These are phyloP conservation scores for Bombus breviceps DNA, from an alignment of 1,140 invertebrate genomes.

Conservation along the genomic window DNA sequence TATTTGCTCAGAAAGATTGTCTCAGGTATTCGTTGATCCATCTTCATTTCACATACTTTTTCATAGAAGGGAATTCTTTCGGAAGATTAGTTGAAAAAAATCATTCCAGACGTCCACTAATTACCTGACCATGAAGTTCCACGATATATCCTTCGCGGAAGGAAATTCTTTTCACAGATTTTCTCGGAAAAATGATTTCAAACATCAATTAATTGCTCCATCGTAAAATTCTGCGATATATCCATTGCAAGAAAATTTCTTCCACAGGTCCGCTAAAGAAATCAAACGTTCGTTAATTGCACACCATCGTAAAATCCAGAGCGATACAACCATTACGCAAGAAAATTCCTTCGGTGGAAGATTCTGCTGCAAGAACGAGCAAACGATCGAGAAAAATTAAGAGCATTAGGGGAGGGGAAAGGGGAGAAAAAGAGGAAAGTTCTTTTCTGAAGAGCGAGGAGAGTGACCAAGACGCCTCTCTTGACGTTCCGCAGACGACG, in stretches of 20 bases:
- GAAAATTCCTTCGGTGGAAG: not conserved
- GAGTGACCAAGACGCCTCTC: not conserved
- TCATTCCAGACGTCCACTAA: too few relatives aligned
- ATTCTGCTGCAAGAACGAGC: not conserved
- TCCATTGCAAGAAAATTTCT: not conserved
- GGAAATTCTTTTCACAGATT: not conserved
- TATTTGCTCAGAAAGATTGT: too few relatives aligned
- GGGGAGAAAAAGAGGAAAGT: not conserved
- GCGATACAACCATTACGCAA: not conserved
- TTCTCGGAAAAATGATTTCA: not conserved
- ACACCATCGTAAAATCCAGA: not conserved
- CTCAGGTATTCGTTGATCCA: too few relatives aligned
- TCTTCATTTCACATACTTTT: too few relatives aligned
- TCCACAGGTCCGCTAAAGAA: not conserved
- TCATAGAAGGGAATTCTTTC: too few relatives aligned
- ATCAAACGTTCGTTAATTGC: not conserved
- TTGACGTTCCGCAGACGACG: conserved; percentile 18
- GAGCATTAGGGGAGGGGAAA: fast-evolving
- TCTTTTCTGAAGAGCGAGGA: not conserved
- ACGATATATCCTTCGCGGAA: not conserved
- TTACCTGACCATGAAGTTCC: not conserved
- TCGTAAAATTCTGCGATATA: not conserved
- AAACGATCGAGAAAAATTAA: not conserved
- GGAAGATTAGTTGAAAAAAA: too few relatives aligned
- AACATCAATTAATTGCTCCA: not conserved